Evolutionary conservation across 92 coral and sea anemone genomes (phyloP).

Genomic region (Zoanthus gigantus): DNA sequence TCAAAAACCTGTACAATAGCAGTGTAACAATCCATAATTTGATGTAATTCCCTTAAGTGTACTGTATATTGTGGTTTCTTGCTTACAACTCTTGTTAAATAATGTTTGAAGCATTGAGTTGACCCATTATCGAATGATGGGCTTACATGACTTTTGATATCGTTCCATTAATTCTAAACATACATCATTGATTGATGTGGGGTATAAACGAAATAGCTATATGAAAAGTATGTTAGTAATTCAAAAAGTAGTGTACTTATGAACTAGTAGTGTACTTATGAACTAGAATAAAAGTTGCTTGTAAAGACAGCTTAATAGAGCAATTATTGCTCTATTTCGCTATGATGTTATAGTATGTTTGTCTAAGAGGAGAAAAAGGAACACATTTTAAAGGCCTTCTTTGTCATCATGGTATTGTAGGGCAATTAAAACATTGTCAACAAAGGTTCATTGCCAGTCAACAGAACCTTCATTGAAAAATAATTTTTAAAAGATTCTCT

Average conservation of each 20-base stretch:
- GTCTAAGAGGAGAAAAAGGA: background rate
- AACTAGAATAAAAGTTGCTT: too few species aligned
- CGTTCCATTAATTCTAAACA: background rate
- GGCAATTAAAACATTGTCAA: background rate
- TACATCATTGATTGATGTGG: slow-evolving; percentile 7
- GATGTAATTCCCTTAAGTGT: background rate
- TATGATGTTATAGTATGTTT: too few species aligned
- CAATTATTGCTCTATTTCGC: too few species aligned
- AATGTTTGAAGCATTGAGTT: background rate
- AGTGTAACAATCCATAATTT: slow-evolving; percentile 5
- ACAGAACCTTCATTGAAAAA: too few species aligned
- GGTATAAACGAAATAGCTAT: background rate
- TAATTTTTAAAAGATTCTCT: too few species aligned
- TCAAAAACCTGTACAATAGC: slow-evolving; percentile 3
- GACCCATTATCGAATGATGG: slow-evolving; percentile 8
- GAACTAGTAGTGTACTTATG: too few species aligned
- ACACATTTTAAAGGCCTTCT: slow-evolving; percentile 3
- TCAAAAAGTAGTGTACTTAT: too few species aligned
- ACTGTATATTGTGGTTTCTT: background rate
- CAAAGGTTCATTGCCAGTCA: background rate
- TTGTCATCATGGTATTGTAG: background rate
- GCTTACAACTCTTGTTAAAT: slow-evolving; percentile 3
- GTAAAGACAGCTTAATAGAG: too few species aligned
- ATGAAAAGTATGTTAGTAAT: background rate
- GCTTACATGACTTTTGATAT: background rate